A percentile compares a stretch with the other conserved stretches of the same genome.
Conservation (phyloP, 2,113 vertebrate genomes). For the Ploceus nigricollis region DNA sequence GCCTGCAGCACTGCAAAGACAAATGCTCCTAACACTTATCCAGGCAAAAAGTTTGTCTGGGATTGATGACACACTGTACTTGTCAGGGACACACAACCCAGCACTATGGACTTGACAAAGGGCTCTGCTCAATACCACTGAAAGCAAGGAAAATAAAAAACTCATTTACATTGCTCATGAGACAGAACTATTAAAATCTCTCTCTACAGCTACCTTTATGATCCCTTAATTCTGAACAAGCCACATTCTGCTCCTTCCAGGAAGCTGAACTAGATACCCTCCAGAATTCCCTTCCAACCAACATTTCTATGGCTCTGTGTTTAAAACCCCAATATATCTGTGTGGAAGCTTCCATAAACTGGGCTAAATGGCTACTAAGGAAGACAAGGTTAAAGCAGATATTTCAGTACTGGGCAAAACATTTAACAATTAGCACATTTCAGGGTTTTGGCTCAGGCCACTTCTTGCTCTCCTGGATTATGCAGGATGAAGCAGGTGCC, state of each 20-base stretch:
- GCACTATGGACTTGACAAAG: rapidly evolving
- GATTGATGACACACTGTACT: background rate
- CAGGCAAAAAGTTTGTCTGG: background rate
- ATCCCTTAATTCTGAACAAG: background rate
- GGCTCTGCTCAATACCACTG: background rate
- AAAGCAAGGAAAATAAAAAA: background rate
- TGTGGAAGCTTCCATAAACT: background rate
- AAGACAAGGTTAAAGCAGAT: background rate
- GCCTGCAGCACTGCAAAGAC: background rate
- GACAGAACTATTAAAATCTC: background rate
- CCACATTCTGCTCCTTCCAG: background rate
- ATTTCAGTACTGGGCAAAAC: background rate
- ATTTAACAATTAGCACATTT: slow-evolving; percentile 31
- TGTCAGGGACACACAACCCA: background rate
- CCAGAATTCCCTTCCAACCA: background rate
- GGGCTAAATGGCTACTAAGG: background rate
- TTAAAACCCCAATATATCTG: background rate
- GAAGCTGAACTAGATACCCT: background rate
- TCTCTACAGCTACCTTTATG: background rate
- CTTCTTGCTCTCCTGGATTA: background rate
- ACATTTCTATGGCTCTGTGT: background rate
- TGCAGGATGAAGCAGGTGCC: background rate
- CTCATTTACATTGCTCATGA: background rate
- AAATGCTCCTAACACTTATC: background rate
- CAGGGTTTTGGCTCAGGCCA: background rate